Evolutionary conservation across 1,140 invertebrate species (phyloP), one percentile per base, ranked within the genome.

Genomic region (Cherax destructor): DNA sequence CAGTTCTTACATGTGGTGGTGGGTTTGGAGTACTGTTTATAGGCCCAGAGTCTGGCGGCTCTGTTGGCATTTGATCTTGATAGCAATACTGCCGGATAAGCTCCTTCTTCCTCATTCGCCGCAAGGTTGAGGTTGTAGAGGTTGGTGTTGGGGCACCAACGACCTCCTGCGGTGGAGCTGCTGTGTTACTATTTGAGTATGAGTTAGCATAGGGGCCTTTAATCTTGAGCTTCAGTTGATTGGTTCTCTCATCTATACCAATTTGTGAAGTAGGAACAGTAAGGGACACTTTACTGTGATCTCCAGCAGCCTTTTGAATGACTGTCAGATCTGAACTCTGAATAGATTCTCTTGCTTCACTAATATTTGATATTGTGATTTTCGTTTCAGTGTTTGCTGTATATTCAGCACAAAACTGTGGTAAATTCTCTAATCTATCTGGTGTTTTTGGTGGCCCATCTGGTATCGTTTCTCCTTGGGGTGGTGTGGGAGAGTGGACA

Each of bases 41-140:
- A 6, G 87, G 72, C n/a, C 88, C 88, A 5, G 65, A 69, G 9
- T 86, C 92, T 18, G 84, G 41, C 10, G 49, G 77, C n/a, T 90
- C 91, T 21, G 87, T 76, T 52, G 87, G 91, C 61, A 85, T 78
- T 69, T 84, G 80, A 78, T 93, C 92, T 59, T 93, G 92, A 97
- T 97, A 97, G 94, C 97, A 97, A 94, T 98, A 98, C 93, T 97
- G 96, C 18, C 97, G 95, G 18, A 98, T 94, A 16, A 98, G 94
- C 94, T 98, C 97, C 93, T 98, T 98, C 94, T 98, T 98, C 5
- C 98, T 95, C 97, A 98, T 98, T 50, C 97, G 95, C 78, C 97
- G 95, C 11, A 98, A 95, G 94, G 97, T 97, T 1, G 96, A 97
- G 0, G 97, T 96, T 2, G 96, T 96, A 0, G 95, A 95, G 9